Evolutionary conservation across 2,888 invertebrate genomes (phyloP).

Genomic region (Malachius bipustulatus): DNA sequence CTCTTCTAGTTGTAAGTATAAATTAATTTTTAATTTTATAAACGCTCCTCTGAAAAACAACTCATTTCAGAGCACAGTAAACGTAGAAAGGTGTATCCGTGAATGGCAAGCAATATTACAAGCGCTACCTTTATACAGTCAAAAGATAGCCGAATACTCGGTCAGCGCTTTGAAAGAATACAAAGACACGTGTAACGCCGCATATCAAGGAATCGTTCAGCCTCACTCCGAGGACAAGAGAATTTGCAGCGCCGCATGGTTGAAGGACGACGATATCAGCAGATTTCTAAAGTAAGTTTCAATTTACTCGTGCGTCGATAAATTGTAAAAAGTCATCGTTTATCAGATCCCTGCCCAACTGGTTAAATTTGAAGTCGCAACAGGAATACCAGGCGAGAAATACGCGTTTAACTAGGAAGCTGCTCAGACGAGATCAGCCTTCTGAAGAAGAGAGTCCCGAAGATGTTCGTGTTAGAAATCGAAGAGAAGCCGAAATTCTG

Average conservation of each 20-base stretch:
- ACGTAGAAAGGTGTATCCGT: slow-evolving; percentile 53
- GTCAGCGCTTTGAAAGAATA: slow-evolving; percentile 60
- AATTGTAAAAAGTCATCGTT: slow-evolving; percentile 5
- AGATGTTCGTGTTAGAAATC: slow-evolving; percentile 65
- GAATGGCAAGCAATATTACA: slow-evolving; percentile 58
- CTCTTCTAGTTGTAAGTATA: slow-evolving; percentile 47
- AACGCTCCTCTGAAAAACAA: not conserved
- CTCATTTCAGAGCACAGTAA: slow-evolving; percentile 53
- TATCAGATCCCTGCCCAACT: slow-evolving; percentile 63
- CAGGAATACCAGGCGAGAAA: slow-evolving; percentile 35
- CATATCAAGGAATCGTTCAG: slow-evolving; percentile 65
- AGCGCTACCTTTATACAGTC: slow-evolving; percentile 60
- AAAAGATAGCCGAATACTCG: slow-evolving; percentile 61
- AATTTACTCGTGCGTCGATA: not conserved
- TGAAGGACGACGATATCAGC: slow-evolving; percentile 90
- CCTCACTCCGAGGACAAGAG: slow-evolving; percentile 65
- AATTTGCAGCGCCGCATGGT: slow-evolving; percentile 77
- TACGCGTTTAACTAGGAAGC: slow-evolving; percentile 29
- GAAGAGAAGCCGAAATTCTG: slow-evolving; percentile 85
- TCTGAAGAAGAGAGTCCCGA: slow-evolving; percentile 66
- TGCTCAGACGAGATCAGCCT: slow-evolving; percentile 39
- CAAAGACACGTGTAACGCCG: slow-evolving; percentile 59
- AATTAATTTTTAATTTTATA: not conserved
- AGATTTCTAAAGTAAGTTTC: slow-evolving; percentile 68
- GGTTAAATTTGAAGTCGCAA: slow-evolving; percentile 52